These are phyloP conservation scores for Oryzias javanicus DNA, from an alignment of 2,113 vertebrate species.

Conservation along the genomic window DNA sequence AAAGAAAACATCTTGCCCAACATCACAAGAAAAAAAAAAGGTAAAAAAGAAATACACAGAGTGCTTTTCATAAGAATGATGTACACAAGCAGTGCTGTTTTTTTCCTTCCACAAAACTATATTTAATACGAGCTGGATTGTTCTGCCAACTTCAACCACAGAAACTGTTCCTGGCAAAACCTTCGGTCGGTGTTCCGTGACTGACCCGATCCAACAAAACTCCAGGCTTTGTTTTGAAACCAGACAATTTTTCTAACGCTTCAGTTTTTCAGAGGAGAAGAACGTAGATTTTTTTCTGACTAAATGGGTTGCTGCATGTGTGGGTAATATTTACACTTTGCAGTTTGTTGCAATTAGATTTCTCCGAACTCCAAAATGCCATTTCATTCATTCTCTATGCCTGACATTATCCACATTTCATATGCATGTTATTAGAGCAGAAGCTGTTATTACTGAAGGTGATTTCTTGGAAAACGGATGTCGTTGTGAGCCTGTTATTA, in stretches of 20 bases:
- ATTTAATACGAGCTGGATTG: conserved; percentile 19
- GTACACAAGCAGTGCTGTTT: conserved; percentile 4
- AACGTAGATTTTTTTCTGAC: background rate
- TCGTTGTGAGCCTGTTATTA: no score
- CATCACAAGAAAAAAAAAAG: conserved; percentile 1
- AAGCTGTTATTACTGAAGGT: no score
- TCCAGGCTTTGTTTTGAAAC: conserved; percentile 7
- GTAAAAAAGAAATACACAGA: conserved; percentile 22
- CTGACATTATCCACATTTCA: no score
- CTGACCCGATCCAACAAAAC: conserved; percentile 6
- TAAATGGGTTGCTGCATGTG: background rate
- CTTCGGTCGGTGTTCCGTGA: conserved; percentile 12
- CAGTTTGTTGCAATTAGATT: background rate
- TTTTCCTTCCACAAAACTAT: conserved; percentile 13
- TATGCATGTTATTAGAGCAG: no score
- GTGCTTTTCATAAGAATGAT: conserved; percentile 13
- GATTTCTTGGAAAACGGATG: no score
- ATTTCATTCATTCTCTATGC: no score
- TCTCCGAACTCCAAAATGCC: no score
- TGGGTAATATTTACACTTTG: background rate
- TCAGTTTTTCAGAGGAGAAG: conserved; percentile 2
- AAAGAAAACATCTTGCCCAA: conserved; percentile 10
- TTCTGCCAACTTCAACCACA: conserved; percentile 32
- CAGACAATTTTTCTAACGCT: conserved; percentile 1
- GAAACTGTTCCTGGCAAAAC: conserved; percentile 13